phyloP scores from a whole-genome alignment of 2,113 vertebrate genomes.

The Poicephalus meyeri region DNA sequence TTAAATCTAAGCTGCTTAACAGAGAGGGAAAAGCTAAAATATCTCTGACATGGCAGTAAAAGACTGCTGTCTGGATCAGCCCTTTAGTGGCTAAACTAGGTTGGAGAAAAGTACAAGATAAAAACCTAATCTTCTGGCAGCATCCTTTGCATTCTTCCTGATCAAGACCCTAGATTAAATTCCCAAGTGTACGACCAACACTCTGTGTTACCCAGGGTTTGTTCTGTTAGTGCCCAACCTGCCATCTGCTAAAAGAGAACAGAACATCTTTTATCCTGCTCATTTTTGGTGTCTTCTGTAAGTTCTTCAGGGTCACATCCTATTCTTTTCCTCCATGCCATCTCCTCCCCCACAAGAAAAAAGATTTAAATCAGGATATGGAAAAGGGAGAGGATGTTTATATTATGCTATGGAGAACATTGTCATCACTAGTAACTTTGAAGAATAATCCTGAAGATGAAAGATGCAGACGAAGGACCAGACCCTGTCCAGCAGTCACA shows the following conservation, averaged over 20 bases:
- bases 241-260: background rate
- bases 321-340: background rate
- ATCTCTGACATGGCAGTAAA: background rate
- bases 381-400: background rate
- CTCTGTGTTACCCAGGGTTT: background rate
- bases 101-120: background rate
- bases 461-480: background rate
- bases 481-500: background rate
- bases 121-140: background rate
- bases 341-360: background rate
- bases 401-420: background rate
- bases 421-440: background rate
- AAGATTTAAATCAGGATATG: background rate
- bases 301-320: background rate
- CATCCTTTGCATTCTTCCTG: background rate
- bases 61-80: background rate
- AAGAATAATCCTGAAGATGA: constrained; percentile 4
- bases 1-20: background rate
- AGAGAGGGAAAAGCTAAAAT: background rate
- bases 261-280: background rate
- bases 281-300: background rate
- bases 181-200: background rate
- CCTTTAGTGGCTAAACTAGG: background rate
- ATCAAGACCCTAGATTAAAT: background rate
- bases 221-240: background rate